A percentile compares a stretch with the other conserved stretches of the same genome.
phyloP scores from a whole-genome alignment of 2,113 vertebrate genomes.

The Nothocercus nigrocapillus region DNA sequence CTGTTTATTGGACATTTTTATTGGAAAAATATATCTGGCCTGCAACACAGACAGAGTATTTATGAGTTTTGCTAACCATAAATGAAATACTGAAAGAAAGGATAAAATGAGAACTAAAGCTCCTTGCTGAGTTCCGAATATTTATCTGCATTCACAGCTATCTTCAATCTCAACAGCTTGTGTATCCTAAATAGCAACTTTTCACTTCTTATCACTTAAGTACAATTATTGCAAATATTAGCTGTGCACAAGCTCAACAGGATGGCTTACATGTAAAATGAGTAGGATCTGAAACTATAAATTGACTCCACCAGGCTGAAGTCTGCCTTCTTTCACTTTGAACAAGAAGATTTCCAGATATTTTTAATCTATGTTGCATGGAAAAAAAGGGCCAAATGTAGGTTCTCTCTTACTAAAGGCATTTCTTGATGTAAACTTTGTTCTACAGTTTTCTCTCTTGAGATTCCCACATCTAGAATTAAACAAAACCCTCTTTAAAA shows the following conservation, averaged over 20 bases:
- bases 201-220: background rate
- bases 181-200: background rate
- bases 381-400: background rate
- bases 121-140: background rate
- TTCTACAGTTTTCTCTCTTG: background rate
- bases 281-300: background rate
- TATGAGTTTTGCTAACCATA: background rate
- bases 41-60: background rate
- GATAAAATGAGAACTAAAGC: background rate
- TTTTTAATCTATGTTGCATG: background rate
- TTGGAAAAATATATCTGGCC: background rate
- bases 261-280: background rate
- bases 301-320: background rate
- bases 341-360: background rate
- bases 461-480: background rate
- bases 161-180: background rate
- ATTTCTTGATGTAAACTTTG: background rate
- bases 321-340: background rate
- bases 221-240: background rate
- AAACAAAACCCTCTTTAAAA: background rate
- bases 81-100: background rate
- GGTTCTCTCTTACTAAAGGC: background rate
- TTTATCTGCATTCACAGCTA: background rate
- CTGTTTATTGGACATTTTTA: background rate
- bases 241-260: background rate